Base-by-base conservation (phyloP, 2,888 invertebrate species). In the Lepidonotus clava region DNA sequence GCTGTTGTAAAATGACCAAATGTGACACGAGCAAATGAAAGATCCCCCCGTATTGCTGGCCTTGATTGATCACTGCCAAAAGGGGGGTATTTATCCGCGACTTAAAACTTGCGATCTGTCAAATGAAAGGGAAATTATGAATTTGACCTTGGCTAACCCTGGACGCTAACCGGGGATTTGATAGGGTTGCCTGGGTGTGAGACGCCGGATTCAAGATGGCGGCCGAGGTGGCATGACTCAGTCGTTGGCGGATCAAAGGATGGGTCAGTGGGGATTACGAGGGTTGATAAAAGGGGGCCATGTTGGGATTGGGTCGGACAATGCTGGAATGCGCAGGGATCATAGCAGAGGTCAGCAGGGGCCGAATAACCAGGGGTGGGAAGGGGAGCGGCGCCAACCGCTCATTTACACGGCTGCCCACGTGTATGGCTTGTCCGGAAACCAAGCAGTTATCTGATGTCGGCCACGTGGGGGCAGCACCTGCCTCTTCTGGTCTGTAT, bases 91-190 rank as follows among this genome's bases (percentile, higher is more conserved):
- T 76, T 76, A 76, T 76, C 40, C 21, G 40, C 67, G 36, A 67
- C 67, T 53, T 53, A 61, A 40, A 76, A 76, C 76, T 76, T 28
- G n/a, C 40, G 76, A 76, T 76, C 76, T 40, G 80, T 11, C 80
- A 80, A 80, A 80, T 80, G 41, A 32, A 36, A 46, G 32, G 80
- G 80, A 80, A 80, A 51, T 80, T 80, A 80, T 80, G 24, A 80
- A 80, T 40, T 80, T 80, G 80, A 80, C 80, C 80, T 46, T 24
- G 41, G 80, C 46, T 80, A 28, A 80, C 80, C 80, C 76, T 1
- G 24, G 46, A 24, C 28, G 46, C n/a, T 32, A 28, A 32, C 14
- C 46, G 24, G 46, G 80, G 46, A 80, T 41, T 41, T 80, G 28
- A 80, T 41, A 51, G 80, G n/a, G 80, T 21, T 24, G 80, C 28